Conservation (phyloP, 2,113 vertebrate genomes). For the Camelus bactrianus region DNA sequence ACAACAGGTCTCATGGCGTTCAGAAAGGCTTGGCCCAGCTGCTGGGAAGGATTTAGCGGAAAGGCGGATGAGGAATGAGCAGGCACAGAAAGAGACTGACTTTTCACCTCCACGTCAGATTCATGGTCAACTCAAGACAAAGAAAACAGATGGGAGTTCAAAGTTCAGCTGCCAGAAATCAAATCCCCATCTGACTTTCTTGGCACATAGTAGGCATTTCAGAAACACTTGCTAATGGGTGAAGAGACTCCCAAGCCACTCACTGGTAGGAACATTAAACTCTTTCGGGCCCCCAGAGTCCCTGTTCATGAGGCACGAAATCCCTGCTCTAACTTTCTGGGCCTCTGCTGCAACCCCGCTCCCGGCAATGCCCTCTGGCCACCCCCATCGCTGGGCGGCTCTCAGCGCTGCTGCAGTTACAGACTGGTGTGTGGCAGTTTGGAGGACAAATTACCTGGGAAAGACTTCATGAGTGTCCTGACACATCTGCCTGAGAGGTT, state of each 20-base stretch:
- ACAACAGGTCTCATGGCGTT: slow-evolving; percentile 55
- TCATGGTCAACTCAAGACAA: slow-evolving; percentile 64
- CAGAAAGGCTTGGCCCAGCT: slow-evolving; percentile 49
- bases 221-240: slow-evolving; percentile 39
- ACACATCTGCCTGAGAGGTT: not conserved
- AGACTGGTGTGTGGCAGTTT: not conserved
- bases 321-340: not conserved
- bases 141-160: slow-evolving; percentile 44
- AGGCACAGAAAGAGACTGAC: slow-evolving; percentile 55
- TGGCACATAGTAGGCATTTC: slow-evolving; percentile 64
- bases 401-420: not conserved
- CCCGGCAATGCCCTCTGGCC: not conserved
- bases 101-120: slow-evolving; percentile 57
- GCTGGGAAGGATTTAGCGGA: slow-evolving; percentile 44
- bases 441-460: not conserved
- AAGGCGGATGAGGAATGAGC: slow-evolving; percentile 65
- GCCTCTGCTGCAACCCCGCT: not conserved
- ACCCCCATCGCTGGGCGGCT: not conserved
- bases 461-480: not conserved
- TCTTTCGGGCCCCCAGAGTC: not conserved
- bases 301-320: not conserved
- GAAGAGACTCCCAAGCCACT: slow-evolving; percentile 31
- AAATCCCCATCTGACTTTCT: slow-evolving; percentile 38
- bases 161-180: slow-evolving; percentile 46
- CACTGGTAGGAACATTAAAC: not conserved